Conservation (phyloP, 2,888 invertebrate genomes). For the Ornithoptera priamus region DNA sequence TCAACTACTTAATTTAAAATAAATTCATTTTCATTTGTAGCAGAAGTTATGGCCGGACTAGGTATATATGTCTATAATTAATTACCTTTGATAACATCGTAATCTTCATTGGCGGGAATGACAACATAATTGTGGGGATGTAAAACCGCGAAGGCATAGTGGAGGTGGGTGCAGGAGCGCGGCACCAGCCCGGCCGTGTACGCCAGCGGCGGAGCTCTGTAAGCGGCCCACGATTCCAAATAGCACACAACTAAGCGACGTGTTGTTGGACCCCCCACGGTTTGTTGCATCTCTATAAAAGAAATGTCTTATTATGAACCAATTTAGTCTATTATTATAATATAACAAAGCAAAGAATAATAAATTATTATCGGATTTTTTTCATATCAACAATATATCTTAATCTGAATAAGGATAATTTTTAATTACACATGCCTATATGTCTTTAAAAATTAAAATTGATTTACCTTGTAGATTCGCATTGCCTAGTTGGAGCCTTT, state of each 20-base stretch:
- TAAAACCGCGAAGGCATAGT: conserved; percentile 86
- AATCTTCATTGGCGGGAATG: conserved; percentile 83
- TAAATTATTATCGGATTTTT: too few species aligned
- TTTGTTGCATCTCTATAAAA: conserved; percentile 65
- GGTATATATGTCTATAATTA: background rate
- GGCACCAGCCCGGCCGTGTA: conserved; percentile 84
- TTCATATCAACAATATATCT: too few species aligned
- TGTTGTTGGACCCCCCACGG: conserved; percentile 45
- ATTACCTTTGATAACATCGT: conserved; percentile 85
- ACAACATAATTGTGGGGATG: conserved; percentile 83
- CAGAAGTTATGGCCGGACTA: background rate
- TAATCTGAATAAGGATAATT: too few species aligned
- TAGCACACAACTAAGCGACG: conserved; percentile 83
- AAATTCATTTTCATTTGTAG: too few species aligned
- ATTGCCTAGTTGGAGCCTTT: conserved; percentile 68
- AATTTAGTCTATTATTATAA: background rate
- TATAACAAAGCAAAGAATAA: background rate
- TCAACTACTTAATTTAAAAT: too few species aligned
- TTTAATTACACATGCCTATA: background rate
- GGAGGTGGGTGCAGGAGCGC: conserved; percentile 85
- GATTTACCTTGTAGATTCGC: conserved; percentile 67
- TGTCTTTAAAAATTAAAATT: background rate
- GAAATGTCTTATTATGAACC: background rate
- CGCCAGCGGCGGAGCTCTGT: conserved; percentile 83
- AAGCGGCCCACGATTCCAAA: conserved; percentile 83